Conservation (phyloP, 2,113 vertebrate genomes). For the Heterotilapia buettikoferi region DNA sequence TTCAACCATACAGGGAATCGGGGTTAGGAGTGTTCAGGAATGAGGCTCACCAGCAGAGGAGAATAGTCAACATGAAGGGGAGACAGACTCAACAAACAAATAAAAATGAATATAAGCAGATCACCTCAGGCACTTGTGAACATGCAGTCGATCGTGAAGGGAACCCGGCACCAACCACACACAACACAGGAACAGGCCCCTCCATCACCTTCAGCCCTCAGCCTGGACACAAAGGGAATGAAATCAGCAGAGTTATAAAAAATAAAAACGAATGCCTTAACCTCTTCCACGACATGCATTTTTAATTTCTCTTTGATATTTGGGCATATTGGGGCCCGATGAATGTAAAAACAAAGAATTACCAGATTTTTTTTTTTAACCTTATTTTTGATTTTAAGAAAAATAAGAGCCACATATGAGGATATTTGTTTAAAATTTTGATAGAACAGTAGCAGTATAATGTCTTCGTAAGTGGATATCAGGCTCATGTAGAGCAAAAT, state of each 20-base stretch:
- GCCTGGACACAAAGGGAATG: background rate
- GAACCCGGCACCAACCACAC: background rate
- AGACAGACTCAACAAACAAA: background rate
- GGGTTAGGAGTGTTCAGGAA: background rate
- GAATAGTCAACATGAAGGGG: background rate
- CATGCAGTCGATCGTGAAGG: background rate
- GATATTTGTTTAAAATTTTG: accelerated
- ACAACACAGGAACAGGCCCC: accelerated
- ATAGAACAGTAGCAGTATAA: background rate
- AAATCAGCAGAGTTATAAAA: background rate
- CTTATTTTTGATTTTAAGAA: background rate
- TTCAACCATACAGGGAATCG: accelerated
- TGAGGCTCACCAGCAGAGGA: accelerated
- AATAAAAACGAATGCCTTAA: background rate
- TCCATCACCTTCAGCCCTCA: background rate
- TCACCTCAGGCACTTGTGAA: background rate
- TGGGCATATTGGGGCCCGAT: background rate
- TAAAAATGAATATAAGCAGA: background rate
- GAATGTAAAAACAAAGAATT: background rate
- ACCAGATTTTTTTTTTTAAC: background rate
- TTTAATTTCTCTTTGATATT: background rate
- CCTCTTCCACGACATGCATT: background rate
- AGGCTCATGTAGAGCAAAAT: background rate
- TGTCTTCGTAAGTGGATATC: accelerated
- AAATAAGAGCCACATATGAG: accelerated